A percentile compares a stretch with the other conserved stretches of the same genome.
Conservation (phyloP, 1,140 invertebrate species). For the Stenopsyche tienmushanensis region DNA sequence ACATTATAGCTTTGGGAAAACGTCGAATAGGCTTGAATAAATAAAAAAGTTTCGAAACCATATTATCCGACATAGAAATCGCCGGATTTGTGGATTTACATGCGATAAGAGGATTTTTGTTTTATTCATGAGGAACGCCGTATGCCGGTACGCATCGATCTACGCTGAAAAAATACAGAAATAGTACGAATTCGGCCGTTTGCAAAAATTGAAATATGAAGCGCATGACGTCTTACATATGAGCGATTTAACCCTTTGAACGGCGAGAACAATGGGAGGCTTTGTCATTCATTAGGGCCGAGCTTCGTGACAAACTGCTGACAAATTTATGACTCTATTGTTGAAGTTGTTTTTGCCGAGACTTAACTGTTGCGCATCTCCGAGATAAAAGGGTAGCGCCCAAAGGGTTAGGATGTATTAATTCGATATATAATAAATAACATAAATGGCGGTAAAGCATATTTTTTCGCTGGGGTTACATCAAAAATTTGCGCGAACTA, state of each 20-base stretch:
- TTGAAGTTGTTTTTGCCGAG: conserved; percentile 22
- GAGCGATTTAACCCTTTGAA: conserved; percentile 34
- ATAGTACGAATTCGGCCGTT: too few relatives aligned
- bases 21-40: too few relatives aligned
- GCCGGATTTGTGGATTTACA: conserved; percentile 30
- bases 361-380: conserved; percentile 24
- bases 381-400: too few relatives aligned
- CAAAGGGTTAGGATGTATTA: neutral
- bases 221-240: too few relatives aligned
- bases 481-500: neutral
- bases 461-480: neutral
- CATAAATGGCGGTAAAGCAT: too few relatives aligned
- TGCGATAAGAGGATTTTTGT: conserved; percentile 23
- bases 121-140: conserved; percentile 36
- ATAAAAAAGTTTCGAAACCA: conserved; percentile 36
- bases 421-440: too few relatives aligned
- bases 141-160: neutral
- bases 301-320: conserved; percentile 34
- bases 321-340: conserved; percentile 38
- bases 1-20: too few relatives aligned
- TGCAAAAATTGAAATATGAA: too few relatives aligned
- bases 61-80: conserved; percentile 32
- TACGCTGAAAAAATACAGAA: conserved; percentile 5
- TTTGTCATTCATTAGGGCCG: conserved; percentile 28
- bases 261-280: conserved; percentile 34